phyloP scores from a whole-genome alignment of 2,113 vertebrate species.

The Caloenas nicobarica region DNA sequence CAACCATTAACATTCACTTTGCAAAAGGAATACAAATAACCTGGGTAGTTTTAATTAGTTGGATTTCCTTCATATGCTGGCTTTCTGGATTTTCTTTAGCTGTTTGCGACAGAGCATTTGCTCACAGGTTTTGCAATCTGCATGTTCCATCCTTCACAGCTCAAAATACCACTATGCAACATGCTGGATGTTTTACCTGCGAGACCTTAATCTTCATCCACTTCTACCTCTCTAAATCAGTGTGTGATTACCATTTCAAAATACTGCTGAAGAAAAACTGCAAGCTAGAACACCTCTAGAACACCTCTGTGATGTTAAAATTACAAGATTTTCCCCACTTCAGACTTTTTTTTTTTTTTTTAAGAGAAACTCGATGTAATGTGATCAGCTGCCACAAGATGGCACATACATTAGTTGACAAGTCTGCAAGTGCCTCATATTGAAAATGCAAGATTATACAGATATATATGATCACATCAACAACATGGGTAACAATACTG shows the following conservation, averaged over 20 bases:
- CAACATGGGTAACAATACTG: accelerated
- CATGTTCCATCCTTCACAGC: neutral
- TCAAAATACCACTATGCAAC: neutral
- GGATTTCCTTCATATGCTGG: neutral
- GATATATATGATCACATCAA: neutral
- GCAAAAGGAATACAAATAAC: neutral
- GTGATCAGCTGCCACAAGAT: neutral
- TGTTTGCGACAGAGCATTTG: neutral
- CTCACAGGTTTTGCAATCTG: neutral
- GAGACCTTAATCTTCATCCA: neutral
- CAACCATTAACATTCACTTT: neutral
- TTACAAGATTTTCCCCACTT: neutral
- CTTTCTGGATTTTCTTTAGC: neutral
- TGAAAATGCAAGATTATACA: neutral
- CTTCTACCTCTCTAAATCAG: neutral
- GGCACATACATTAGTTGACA: neutral
- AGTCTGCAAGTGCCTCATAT: neutral
- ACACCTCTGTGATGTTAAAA: neutral
- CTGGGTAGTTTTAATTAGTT: neutral
- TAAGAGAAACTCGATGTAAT: neutral
- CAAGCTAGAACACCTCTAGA: neutral
- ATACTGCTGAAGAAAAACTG: neutral
- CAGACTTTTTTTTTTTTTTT: too few species aligned
- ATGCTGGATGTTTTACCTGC: neutral
- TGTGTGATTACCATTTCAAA: neutral